Percentiles rank a stretch among this genome's conserved stretches.
Evolutionary conservation across 2,888 invertebrate species (phyloP).

Genomic region (Crepidodera aurea): DNA sequence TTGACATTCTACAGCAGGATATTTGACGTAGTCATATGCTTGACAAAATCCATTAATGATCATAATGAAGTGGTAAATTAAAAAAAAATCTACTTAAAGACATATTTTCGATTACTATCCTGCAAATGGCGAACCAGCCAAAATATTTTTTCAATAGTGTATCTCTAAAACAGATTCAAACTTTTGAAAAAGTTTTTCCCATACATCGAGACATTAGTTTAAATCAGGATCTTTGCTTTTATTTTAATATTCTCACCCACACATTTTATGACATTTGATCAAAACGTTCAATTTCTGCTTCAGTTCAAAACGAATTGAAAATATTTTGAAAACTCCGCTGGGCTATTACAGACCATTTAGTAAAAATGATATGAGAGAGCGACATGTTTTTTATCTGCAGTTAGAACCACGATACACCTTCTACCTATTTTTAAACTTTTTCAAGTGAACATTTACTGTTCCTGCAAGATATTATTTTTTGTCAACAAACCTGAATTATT

Average conservation of each 20-base stretch:
- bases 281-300: constrained; percentile 8
- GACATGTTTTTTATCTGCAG: constrained; percentile 39
- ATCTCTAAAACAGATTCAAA: constrained; percentile 5
- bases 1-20: too few species aligned
- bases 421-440: constrained; percentile 11
- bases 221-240: too few species aligned
- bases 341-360: constrained; percentile 6
- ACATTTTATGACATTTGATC: not conserved
- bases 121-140: constrained; percentile 9
- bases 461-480: too few species aligned
- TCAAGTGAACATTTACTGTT: too few species aligned
- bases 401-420: constrained; percentile 35
- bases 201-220: not conserved
- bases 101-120: constrained; percentile 1
- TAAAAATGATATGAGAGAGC: constrained; percentile 32
- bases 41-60: too few species aligned
- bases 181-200: not conserved
- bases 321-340: constrained; percentile 13
- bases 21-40: too few species aligned
- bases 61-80: too few species aligned
- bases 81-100: too few species aligned
- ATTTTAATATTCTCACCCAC: too few species aligned
- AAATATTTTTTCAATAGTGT: constrained; percentile 17
- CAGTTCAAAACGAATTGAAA: not conserved
- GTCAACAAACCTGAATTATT: too few species aligned